Conservation (phyloP, 2,113 vertebrate genomes). For the Tamias sibiricus region DNA sequence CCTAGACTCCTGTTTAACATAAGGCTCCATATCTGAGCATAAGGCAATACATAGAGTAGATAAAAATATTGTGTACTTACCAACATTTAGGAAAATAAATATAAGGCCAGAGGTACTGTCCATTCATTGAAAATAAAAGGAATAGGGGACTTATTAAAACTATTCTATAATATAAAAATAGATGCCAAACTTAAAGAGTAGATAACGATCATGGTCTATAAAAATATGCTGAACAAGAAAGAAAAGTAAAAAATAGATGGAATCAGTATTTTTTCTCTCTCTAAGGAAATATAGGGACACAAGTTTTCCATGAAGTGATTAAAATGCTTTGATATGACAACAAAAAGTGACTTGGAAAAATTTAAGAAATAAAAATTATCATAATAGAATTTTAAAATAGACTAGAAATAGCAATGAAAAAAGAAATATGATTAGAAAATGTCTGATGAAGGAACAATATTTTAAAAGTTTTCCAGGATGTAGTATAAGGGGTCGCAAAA, state of each 20-base stretch:
- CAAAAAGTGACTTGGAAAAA: not conserved
- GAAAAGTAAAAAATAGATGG: not conserved
- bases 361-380: not conserved
- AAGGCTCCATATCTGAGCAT: not conserved
- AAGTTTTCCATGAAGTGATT: not conserved
- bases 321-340: slow-evolving; percentile 6
- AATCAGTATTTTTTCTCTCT: not conserved
- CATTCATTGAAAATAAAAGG: not conserved
- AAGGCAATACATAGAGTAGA: not conserved
- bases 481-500: not conserved
- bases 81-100: not conserved
- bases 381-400: not conserved
- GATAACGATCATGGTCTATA: not conserved
- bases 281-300: not conserved
- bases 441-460: not conserved
- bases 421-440: not conserved
- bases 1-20: not conserved
- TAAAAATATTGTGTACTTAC: not conserved
- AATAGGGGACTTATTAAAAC: not conserved
- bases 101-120: not conserved
- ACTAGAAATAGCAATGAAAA: not conserved
- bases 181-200: not conserved
- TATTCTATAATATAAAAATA: not conserved
- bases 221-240: not conserved
- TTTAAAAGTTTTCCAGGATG: not conserved